phyloP scores from a whole-genome alignment of 2,888 invertebrate genomes.

The Caenorhabditis japonica region DNA sequence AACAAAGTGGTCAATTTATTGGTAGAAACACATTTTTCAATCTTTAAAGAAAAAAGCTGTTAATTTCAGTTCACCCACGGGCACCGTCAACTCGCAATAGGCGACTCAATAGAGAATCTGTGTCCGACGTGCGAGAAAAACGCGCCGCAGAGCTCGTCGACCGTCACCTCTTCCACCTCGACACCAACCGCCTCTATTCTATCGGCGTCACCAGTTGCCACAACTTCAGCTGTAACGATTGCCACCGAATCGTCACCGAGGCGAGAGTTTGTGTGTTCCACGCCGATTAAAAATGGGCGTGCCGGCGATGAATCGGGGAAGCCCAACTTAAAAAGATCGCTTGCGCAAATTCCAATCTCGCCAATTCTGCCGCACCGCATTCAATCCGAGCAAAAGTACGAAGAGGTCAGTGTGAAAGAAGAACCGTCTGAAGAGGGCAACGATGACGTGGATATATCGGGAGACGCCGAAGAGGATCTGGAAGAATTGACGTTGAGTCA shows the following conservation, averaged over 20 bases:
- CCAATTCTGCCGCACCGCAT: constrained; percentile 35
- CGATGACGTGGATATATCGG: constrained; percentile 45
- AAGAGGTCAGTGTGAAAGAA: constrained; percentile 46
- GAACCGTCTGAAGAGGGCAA: constrained; percentile 46
- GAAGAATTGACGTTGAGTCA: constrained; percentile 37
- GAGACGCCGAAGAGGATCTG: constrained; percentile 42
- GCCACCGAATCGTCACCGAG: constrained; percentile 9
- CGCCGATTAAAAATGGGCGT: constrained; percentile 35
- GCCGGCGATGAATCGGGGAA: constrained; percentile 7
- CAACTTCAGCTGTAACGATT: constrained; percentile 4
- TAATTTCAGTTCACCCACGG: constrained; percentile 53
- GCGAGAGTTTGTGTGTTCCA: constrained; percentile 44
- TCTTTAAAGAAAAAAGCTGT: background rate
- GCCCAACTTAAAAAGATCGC: constrained; percentile 30
- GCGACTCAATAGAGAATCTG: constrained; percentile 46
- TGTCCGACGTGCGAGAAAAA: constrained; percentile 51
- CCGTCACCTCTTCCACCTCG: constrained; percentile 2
- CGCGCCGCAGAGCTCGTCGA: constrained; percentile 8
- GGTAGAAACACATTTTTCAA: constrained; percentile 16
- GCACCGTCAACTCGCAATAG: constrained; percentile 53
- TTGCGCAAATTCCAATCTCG: constrained; percentile 22
- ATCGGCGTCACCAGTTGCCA: background rate
- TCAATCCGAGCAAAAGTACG: constrained; percentile 15
- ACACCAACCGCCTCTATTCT: background rate
- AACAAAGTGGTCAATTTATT: constrained; percentile 49